phyloP scores from a whole-genome alignment of 2,113 vertebrate genomes.

The Camelus bactrianus region DNA sequence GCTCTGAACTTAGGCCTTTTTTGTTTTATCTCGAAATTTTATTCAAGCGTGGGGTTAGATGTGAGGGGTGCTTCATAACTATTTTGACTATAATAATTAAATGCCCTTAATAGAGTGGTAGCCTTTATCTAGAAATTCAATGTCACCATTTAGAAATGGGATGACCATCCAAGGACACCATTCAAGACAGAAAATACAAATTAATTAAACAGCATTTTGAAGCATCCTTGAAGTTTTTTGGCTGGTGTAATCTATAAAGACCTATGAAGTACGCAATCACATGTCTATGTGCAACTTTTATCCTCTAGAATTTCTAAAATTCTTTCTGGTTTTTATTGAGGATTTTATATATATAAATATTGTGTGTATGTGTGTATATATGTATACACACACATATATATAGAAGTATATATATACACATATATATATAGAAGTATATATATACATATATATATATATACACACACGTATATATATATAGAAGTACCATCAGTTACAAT shows the following conservation, averaged over 20 bases:
- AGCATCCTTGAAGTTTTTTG: neutral
- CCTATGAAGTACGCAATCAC: neutral
- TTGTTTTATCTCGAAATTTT: neutral
- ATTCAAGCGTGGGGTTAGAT: neutral
- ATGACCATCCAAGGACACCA: neutral
- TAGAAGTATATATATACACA: too few relatives aligned
- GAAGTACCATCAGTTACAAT: too few relatives aligned
- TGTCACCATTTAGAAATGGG: neutral
- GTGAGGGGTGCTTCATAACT: neutral
- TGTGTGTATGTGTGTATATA: too few relatives aligned
- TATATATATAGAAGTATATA: too few relatives aligned
- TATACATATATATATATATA: too few relatives aligned
- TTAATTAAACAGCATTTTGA: neutral
- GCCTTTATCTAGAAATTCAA: neutral
- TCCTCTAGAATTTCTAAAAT: neutral
- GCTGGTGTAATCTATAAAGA: neutral
- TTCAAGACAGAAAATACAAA: neutral
- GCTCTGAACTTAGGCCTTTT: neutral
- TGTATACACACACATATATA: too few relatives aligned
- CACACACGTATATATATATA: too few relatives aligned
- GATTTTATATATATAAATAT: neutral
- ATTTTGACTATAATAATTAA: neutral
- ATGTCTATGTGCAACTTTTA: neutral
- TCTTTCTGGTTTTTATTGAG: neutral
- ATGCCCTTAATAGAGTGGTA: neutral